These are phyloP conservation scores for Mormyrops attenuatus DNA, from an alignment of 2,797 vertebrate genomes.

Conservation along the genomic window DNA sequence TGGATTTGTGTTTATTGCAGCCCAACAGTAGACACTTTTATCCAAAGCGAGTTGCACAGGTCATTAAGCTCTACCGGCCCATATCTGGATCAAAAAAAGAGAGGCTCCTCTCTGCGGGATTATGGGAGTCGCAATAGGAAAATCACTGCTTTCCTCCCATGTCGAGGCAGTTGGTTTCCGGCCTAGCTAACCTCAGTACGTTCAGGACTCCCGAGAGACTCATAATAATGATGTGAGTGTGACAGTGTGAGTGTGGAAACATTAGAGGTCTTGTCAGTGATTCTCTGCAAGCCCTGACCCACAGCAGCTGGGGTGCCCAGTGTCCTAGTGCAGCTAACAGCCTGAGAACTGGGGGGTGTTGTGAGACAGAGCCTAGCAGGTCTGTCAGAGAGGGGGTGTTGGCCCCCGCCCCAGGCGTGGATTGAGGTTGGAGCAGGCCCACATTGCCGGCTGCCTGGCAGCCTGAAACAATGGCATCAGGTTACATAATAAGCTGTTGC, in stretches of 20 bases:
- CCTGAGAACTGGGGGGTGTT: neutral
- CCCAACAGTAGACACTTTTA: neutral
- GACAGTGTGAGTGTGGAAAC: neutral
- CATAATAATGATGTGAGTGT: neutral
- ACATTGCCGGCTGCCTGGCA: conserved; percentile 57
- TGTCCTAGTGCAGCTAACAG: neutral
- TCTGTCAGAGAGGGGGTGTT: conserved; percentile 22
- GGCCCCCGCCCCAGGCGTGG: neutral
- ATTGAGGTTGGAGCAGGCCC: conserved; percentile 42
- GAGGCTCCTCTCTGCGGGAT: neutral
- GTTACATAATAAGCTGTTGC: conserved; percentile 71
- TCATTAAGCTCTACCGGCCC: neutral
- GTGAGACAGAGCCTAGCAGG: neutral
- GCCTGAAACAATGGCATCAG: conserved; percentile 66
- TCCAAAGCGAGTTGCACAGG: neutral
- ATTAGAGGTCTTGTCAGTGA: neutral
- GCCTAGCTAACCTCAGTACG: neutral
- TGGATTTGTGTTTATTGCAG: neutral
- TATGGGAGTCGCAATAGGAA: neutral
- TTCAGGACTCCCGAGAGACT: neutral
- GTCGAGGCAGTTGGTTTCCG: neutral
- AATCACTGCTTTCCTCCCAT: neutral
- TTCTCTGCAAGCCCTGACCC: neutral
- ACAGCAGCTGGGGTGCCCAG: neutral
- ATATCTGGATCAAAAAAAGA: neutral